Evolutionary conservation across 2,797 vertebrate species (phyloP).

Genomic region (Notoglanidium macrostoma): DNA sequence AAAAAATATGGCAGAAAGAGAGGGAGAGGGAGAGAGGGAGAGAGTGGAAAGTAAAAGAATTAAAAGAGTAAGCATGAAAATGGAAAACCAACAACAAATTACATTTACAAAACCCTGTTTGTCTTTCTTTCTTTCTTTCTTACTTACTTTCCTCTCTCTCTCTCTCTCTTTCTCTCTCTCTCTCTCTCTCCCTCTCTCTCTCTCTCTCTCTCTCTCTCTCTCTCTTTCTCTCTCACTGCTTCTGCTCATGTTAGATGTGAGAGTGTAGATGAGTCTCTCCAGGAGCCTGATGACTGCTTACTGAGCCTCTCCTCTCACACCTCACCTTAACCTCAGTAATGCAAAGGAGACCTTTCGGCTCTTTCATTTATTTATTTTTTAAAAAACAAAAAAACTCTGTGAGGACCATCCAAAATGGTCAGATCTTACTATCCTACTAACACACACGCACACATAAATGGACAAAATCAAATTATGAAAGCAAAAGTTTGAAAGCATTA

Average conservation of each 20-base stretch:
- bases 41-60: too few relatives aligned
- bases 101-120: background rate
- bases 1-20: background rate
- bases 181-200: background rate
- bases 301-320: constrained; percentile 44
- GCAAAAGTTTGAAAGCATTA: background rate
- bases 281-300: constrained; percentile 37
- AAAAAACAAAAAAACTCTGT: too few relatives aligned
- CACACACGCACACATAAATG: background rate
- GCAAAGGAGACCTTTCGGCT: background rate
- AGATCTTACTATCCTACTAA: too few relatives aligned
- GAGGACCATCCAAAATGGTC: too few relatives aligned
- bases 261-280: constrained; percentile 44
- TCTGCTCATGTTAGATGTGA: constrained; percentile 43
- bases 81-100: background rate
- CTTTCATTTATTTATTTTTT: too few relatives aligned
- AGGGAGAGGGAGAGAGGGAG: background rate
- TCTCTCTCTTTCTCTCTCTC: background rate
- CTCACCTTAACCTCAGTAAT: too few relatives aligned
- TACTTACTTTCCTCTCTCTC: background rate
- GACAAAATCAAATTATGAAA: background rate
- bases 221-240: background rate
- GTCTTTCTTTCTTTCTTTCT: background rate
- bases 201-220: too few relatives aligned
- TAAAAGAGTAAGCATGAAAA: too few relatives aligned